phyloP scores from a whole-genome alignment of 1,140 invertebrate species.

The Eciton burchellii region DNA sequence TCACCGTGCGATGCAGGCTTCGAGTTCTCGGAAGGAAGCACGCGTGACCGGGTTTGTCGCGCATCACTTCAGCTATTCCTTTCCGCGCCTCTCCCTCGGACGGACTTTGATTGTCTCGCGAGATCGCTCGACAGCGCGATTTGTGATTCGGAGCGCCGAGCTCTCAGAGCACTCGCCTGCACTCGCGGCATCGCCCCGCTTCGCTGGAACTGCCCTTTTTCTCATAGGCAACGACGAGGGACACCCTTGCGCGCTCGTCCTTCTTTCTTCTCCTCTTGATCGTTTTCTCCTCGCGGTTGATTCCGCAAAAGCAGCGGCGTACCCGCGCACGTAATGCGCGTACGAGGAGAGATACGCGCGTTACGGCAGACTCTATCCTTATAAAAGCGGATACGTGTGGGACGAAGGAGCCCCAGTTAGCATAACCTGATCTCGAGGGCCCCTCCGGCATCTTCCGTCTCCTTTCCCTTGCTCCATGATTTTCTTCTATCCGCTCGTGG shows the following conservation, averaged over 20 bases:
- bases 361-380: conserved; percentile 55
- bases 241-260: conserved; percentile 41
- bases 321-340: not conserved
- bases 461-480: conserved; percentile 40
- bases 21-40: no score
- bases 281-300: conserved; percentile 57
- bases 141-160: conserved; percentile 44
- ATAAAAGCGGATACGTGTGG: conserved; percentile 69
- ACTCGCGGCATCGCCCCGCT: not conserved
- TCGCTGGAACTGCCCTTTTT: conserved; percentile 17
- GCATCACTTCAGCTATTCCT: not conserved
- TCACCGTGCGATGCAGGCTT: no score
- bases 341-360: not conserved
- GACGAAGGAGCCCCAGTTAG: conserved; percentile 80
- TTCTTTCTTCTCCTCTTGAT: conserved; percentile 24
- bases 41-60: not conserved
- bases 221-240: no score
- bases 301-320: conserved; percentile 69
- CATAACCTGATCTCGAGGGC: conserved; percentile 82
- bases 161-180: no score
- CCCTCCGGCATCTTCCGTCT: conserved; percentile 67
- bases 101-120: conserved; percentile 46
- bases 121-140: conserved; percentile 55
- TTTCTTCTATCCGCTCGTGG: conserved; percentile 30
- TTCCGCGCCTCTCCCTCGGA: not conserved